A percentile compares a stretch with the other conserved stretches of the same genome.
phyloP scores from a whole-genome alignment of 2,113 vertebrate genomes.

The Struthidea cinerea region DNA sequence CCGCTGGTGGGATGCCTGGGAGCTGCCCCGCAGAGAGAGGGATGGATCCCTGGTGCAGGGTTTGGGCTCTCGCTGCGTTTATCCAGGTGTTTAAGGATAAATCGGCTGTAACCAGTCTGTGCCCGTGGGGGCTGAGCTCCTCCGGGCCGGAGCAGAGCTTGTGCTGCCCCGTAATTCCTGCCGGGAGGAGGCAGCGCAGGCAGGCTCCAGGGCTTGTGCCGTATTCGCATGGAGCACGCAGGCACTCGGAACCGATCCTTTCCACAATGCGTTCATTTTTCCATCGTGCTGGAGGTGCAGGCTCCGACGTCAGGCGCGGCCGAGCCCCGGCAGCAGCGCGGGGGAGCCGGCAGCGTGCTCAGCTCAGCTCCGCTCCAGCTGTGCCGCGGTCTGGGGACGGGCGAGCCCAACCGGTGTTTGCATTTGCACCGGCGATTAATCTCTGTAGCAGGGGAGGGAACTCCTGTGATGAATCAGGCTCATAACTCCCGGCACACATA shows the following conservation, averaged over 20 bases:
- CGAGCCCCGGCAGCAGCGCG: neutral
- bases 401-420: neutral
- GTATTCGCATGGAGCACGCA: rapidly evolving
- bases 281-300: neutral
- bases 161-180: neutral
- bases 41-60: rapidly evolving
- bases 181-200: neutral
- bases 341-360: neutral
- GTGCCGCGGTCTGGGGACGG: neutral
- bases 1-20: neutral
- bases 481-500: neutral
- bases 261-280: neutral
- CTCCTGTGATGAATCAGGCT: neutral
- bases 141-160: neutral
- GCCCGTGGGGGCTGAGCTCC: rapidly evolving
- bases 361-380: neutral
- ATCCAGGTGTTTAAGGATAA: neutral
- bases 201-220: neutral
- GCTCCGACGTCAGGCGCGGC: neutral
- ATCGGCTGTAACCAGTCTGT: neutral
- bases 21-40: neutral
- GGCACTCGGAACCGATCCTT: neutral
- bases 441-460: conserved; percentile 6
- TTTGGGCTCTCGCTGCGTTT: neutral
- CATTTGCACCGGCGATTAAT: neutral